Conservation (phyloP, 2,797 vertebrate genomes). For the Selene dorsalis region DNA sequence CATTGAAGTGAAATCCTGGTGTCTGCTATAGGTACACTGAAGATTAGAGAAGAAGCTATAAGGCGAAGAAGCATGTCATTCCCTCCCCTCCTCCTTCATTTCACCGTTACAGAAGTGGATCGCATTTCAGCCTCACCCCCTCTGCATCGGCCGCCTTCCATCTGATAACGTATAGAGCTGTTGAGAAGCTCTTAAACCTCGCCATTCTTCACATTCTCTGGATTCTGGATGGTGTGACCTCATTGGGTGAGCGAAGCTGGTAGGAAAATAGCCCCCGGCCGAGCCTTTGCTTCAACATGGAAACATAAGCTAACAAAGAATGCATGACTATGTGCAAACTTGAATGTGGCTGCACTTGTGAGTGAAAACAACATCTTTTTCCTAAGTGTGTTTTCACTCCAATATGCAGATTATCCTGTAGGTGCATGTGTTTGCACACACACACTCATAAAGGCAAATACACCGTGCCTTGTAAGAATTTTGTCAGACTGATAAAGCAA, state of each 20-base stretch:
- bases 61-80: slow-evolving; percentile 40
- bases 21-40: slow-evolving; percentile 40
- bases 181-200: slow-evolving; percentile 76
- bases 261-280: slow-evolving; percentile 79
- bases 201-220: slow-evolving; percentile 78
- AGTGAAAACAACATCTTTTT: slow-evolving; percentile 77
- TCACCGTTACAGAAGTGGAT: slow-evolving; percentile 56
- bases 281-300: slow-evolving; percentile 81
- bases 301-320: slow-evolving; percentile 82
- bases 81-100: slow-evolving; percentile 23
- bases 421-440: slow-evolving; percentile 14
- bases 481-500: background rate
- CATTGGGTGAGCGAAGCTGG: slow-evolving; percentile 77
- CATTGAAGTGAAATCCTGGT: slow-evolving; percentile 40
- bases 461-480: background rate
- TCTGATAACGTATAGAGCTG: slow-evolving; percentile 76
- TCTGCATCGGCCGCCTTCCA: slow-evolving; percentile 63
- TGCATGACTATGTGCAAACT: slow-evolving; percentile 80
- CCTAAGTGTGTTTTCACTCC: slow-evolving; percentile 40
- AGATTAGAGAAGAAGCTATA: slow-evolving; percentile 45
- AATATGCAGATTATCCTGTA: slow-evolving; percentile 36
- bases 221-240: slow-evolving; percentile 82
- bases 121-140: slow-evolving; percentile 54
- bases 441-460: background rate
- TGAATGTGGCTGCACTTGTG: slow-evolving; percentile 71